These are phyloP conservation scores for Hypena proboscidalis DNA, from an alignment of 2,888 invertebrate species.

Conservation along the genomic window DNA sequence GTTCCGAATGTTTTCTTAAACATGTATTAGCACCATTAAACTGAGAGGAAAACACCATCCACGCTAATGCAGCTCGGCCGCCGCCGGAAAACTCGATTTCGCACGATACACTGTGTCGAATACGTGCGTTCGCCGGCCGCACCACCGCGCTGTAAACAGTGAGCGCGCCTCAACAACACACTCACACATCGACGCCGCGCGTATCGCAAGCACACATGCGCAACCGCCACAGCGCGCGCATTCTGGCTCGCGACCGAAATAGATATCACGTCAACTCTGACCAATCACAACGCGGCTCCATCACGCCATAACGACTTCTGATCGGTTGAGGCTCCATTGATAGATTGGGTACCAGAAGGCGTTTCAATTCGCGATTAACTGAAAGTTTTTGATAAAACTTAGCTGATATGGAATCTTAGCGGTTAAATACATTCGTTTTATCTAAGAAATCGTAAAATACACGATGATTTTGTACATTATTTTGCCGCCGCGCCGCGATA, in stretches of 20 bases:
- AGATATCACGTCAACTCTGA: conserved; percentile 71
- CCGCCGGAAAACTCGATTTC: conserved; percentile 76
- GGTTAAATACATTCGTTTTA: conserved; percentile 56
- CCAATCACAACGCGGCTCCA: conserved; percentile 63
- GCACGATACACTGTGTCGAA: conserved; percentile 74
- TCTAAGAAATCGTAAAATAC: conserved; percentile 46
- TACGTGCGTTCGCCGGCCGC: conserved; percentile 87
- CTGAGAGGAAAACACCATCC: conserved; percentile 74
- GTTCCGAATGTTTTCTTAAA: conserved; percentile 63
- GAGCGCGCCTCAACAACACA: conserved; percentile 76
- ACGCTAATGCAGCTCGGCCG: conserved; percentile 65
- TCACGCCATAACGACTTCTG: conserved; percentile 63
- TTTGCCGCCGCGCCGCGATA: conserved; percentile 10
- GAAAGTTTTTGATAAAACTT: conserved; percentile 80
- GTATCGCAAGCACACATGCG: conserved; percentile 58
- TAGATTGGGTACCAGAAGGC: conserved; percentile 74
- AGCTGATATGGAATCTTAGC: conserved; percentile 75
- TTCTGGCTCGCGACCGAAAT: conserved; percentile 70
- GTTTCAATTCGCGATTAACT: conserved; percentile 81
- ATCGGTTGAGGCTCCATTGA: conserved; percentile 76
- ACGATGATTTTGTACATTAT: conserved; percentile 8
- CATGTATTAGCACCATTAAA: conserved; percentile 75
- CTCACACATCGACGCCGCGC: conserved; percentile 64
- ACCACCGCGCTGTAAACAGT: conserved; percentile 85
- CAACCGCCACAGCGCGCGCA: conserved; percentile 65